Percentiles rank a stretch among this genome's conserved stretches.
phyloP scores from a whole-genome alignment of 1,140 invertebrate species.

The Brachionus asplanchnoidis region DNA sequence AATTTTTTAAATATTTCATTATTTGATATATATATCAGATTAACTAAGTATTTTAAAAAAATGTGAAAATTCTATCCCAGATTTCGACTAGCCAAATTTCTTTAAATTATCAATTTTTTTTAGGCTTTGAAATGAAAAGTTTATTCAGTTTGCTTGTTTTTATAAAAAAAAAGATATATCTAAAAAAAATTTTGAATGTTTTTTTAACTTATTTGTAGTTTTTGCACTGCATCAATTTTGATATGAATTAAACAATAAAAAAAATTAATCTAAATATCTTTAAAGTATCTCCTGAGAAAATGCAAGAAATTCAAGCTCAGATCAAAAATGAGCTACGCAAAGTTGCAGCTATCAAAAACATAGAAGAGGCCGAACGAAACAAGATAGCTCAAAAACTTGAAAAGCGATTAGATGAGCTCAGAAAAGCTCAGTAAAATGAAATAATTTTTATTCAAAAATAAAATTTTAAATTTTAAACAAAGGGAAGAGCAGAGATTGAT shows the following conservation, averaged over 20 bases:
- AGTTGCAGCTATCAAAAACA: conserved; percentile 59
- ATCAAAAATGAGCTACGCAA: conserved; percentile 53
- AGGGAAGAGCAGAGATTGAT: conserved; percentile 64
- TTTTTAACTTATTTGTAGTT: not conserved
- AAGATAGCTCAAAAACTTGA: conserved; percentile 71
- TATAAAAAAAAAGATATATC: too few relatives aligned
- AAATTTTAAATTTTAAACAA: conserved; percentile 18
- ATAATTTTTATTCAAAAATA: not conserved
- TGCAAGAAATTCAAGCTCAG: conserved; percentile 25
- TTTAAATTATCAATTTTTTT: too few relatives aligned
- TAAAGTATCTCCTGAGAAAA: conserved; percentile 44
- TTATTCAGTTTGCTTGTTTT: too few relatives aligned
- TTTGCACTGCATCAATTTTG: not conserved
- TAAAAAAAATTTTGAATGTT: not conserved
- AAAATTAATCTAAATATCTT: not conserved
- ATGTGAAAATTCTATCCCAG: too few relatives aligned
- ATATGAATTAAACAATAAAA: not conserved
- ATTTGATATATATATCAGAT: too few relatives aligned
- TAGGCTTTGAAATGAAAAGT: too few relatives aligned
- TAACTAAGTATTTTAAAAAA: too few relatives aligned
- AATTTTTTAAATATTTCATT: too few relatives aligned
- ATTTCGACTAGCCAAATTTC: too few relatives aligned
- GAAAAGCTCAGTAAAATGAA: conserved; percentile 54
- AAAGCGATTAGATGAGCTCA: conserved; percentile 61
- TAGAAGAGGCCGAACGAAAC: conserved; percentile 61